phyloP scores from a whole-genome alignment of 2,113 vertebrate genomes.

The Zosterops lateralis region DNA sequence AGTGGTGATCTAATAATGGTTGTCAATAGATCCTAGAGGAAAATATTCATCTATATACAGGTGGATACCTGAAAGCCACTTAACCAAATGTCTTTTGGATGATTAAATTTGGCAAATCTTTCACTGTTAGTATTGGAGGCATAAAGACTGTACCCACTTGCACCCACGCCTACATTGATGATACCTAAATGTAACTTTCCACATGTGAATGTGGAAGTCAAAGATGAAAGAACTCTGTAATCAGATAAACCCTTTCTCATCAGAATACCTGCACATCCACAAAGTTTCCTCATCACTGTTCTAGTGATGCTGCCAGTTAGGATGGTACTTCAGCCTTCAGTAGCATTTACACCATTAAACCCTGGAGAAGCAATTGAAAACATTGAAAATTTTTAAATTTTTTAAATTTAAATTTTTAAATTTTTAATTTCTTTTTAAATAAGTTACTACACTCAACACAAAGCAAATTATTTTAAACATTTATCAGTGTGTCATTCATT shows the following conservation, averaged over 20 bases:
- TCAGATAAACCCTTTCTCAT: neutral
- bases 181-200: neutral
- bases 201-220: neutral
- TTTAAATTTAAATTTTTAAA: no score
- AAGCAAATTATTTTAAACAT: neutral
- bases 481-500: neutral
- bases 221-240: neutral
- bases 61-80: neutral
- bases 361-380: neutral
- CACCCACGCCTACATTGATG: rapidly evolving
- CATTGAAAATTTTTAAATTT: neutral
- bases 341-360: neutral
- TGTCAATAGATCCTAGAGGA: neutral
- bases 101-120: neutral
- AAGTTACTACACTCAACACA: neutral
- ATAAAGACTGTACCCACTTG: neutral
- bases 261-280: neutral
- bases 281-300: neutral
- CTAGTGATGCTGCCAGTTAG: no score
- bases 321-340: neutral
- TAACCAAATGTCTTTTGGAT: neutral
- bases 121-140: neutral
- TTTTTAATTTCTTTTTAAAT: no score
- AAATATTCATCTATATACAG: neutral
- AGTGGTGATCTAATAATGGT: neutral